Evolutionary conservation across 2,888 invertebrate species (phyloP), one percentile per base, ranked within the genome.

Genomic region (Leucoma salicis): DNA sequence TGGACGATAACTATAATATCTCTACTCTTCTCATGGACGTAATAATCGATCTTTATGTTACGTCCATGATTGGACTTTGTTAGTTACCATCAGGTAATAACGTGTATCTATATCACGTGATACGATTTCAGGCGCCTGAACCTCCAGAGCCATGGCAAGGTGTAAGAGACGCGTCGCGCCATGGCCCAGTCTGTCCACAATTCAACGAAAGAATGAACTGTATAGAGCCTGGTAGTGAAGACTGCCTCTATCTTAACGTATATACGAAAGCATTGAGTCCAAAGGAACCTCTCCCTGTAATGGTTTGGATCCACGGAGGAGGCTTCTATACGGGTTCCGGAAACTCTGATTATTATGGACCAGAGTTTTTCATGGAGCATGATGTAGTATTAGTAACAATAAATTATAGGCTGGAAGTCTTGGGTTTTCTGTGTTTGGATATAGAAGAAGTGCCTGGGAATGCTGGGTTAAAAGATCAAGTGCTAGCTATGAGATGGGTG

Each of bases 241-340:
- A 93, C 67, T 95, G 95, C 50, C 90, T 95, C 3, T 93, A 92
- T 63, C 78, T 95, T 12, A 95, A 95, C 68, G 92, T 95, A 0
- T 94, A 92, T 70, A 90, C 92, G 5, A 78, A 70, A 50, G 61
- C 55, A 14, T 44, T 79, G 4, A 52, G 50, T 1, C 73, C 77
- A 2, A 5, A 60, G 1, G 38, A 45, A 29, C 66, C 66, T 4
- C 57, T 74, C 1, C 86, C 90, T 0, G 90, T 90, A 1, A 77
- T 90, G 79, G 72, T 90, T 15, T 90, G 89, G 89, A 88, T 90
- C 18, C 90, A 90, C 53, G 90, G 90, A 8, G 90, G 90, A 14
- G 84, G 78, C 14, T 90, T 88, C 52, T 84, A 88, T 62, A 87
- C 89, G 8, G 90, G 90, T 29, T 90, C 90, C 2, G 87, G 90